phyloP scores from a whole-genome alignment of 2,888 invertebrate genomes.

The Agrochola macilenta region DNA sequence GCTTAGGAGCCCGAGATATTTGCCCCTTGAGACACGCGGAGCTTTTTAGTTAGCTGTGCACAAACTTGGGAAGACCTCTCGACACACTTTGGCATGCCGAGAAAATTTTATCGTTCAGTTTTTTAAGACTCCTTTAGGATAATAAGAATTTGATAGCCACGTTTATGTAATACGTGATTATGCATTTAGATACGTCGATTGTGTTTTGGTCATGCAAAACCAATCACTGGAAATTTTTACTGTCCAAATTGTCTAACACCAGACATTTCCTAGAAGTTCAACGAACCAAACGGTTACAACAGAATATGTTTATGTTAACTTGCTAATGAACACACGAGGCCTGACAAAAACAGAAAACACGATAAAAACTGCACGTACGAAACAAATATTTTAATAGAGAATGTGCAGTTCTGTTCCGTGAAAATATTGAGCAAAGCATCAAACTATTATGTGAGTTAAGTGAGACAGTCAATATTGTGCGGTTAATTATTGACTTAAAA shows the following conservation, averaged over 20 bases:
- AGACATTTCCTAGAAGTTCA: constrained; percentile 44
- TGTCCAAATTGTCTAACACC: constrained; percentile 1
- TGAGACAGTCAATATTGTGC: constrained; percentile 54
- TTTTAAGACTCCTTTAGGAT: background rate
- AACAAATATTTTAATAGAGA: constrained; percentile 43
- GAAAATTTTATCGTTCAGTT: constrained; percentile 4
- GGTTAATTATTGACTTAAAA: constrained; percentile 60
- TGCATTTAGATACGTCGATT: constrained; percentile 7
- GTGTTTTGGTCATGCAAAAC: constrained; percentile 6
- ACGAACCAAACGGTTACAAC: constrained; percentile 47
- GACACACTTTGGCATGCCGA: constrained; percentile 36
- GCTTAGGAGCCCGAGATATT: constrained; percentile 56
- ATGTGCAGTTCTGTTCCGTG: constrained; percentile 35
- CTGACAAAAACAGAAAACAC: constrained; percentile 46
- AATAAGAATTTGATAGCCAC: constrained; percentile 1
- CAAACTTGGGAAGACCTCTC: constrained; percentile 39
- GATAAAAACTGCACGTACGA: constrained; percentile 48
- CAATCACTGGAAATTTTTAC: constrained; percentile 7
- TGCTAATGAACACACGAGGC: constrained; percentile 35
- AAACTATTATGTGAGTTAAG: constrained; percentile 41
- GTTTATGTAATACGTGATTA: constrained; percentile 15
- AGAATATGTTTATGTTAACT: constrained; percentile 28
- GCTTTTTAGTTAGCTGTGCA: constrained; percentile 60
- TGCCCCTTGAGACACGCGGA: constrained; percentile 58
- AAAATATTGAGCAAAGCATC: constrained; percentile 32